Percentiles rank a stretch among this genome's conserved stretches.
Conservation (phyloP, 2,113 vertebrate genomes). For the Delphinapterus leucas region DNA sequence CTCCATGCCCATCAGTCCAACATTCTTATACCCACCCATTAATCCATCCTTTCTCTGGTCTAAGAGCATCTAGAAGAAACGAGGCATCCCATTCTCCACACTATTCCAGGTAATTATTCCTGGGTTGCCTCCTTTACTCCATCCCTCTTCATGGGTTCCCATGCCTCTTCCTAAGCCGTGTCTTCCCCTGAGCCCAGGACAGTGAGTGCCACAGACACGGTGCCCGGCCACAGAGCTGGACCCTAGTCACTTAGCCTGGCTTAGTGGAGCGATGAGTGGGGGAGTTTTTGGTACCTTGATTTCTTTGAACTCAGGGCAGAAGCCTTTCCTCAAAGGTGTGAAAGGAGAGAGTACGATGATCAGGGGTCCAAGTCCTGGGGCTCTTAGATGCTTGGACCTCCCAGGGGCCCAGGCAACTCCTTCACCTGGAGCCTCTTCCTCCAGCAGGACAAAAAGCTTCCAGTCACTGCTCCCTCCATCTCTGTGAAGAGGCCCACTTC, state of each 20-base stretch:
- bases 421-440: background rate
- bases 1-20: too few species aligned
- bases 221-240: background rate
- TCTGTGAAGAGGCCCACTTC: background rate
- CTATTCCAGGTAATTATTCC: background rate
- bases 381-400: background rate
- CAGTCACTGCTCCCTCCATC: background rate
- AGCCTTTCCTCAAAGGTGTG: background rate
- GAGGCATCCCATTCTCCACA: background rate
- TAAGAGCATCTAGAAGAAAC: background rate
- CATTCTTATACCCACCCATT: background rate
- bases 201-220: background rate
- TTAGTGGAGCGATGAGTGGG: background rate
- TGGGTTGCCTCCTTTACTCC: background rate
- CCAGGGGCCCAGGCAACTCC: background rate
- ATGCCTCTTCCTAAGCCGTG: background rate
- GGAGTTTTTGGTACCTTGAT: background rate
- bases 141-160: background rate
- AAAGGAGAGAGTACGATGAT: background rate
- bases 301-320: background rate
- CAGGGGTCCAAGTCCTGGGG: background rate
- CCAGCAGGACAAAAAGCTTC: constrained; percentile 23
- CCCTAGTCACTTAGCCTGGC: background rate
- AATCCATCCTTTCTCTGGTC: background rate
- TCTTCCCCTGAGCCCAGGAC: background rate